Percentiles rank a stretch among this genome's conserved stretches.
These are phyloP conservation scores for Pseudomyrmex concolor DNA, from an alignment of 1,140 invertebrate genomes.

Conservation along the genomic window DNA sequence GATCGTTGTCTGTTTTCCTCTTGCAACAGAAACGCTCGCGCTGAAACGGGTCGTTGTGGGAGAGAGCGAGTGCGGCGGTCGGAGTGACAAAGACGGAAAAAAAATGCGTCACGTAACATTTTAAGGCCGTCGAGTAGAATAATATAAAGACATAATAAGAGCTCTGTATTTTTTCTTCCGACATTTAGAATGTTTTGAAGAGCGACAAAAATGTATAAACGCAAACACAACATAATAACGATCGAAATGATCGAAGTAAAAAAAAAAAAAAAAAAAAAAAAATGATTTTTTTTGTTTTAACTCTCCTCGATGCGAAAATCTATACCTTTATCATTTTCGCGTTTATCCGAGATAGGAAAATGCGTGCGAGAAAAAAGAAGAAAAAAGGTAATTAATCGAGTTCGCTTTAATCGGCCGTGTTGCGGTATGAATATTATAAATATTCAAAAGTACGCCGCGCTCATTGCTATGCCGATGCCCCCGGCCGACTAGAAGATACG, in stretches of 20 bases:
- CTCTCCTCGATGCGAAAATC: no score
- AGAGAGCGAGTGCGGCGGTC: not conserved
- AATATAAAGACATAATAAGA: slow-evolving; percentile 17
- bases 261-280: not conserved
- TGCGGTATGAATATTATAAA: not conserved
- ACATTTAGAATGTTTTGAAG: not conserved
- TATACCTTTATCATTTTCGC: not conserved
- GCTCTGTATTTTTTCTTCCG: not conserved
- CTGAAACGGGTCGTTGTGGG: not conserved
- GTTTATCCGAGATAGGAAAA: not conserved
- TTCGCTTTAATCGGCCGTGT: not conserved
- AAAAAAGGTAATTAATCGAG: not conserved
- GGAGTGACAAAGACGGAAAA: not conserved
- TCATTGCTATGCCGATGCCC: slow-evolving; percentile 42
- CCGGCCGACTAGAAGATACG: not conserved
- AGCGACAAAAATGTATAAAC: not conserved
- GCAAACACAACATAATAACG: not conserved
- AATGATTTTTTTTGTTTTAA: not conserved
- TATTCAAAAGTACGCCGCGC: not conserved
- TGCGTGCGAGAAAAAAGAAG: not conserved
- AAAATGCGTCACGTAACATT: slow-evolving; percentile 42
- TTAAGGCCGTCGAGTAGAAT: slow-evolving; percentile 47
- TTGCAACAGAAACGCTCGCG: slow-evolving; percentile 47
- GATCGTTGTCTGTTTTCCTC: slow-evolving; percentile 57
- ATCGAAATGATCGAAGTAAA: not conserved